phyloP scores from a whole-genome alignment of 2,888 invertebrate genomes.

The Neelides folsomi region DNA sequence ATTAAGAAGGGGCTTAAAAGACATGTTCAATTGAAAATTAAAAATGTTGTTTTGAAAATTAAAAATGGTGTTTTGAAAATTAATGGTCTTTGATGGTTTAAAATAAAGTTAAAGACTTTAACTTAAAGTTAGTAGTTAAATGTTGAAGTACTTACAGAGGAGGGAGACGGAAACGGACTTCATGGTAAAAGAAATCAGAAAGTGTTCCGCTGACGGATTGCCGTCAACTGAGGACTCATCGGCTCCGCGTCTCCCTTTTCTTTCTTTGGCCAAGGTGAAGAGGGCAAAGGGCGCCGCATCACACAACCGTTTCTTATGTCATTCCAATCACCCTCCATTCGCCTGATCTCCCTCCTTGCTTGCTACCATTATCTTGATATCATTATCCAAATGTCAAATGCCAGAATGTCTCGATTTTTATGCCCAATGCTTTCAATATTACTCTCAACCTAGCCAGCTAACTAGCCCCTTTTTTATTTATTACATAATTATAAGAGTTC shows the following conservation, averaged over 20 bases:
- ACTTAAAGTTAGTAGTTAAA: not conserved
- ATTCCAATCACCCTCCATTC: too few relatives aligned
- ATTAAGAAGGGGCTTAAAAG: too few relatives aligned
- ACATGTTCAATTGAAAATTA: too few relatives aligned
- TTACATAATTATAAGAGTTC: too few relatives aligned
- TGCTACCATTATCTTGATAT: too few relatives aligned
- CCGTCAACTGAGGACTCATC: slow-evolving; percentile 9
- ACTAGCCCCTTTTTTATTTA: too few relatives aligned
- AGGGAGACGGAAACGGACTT: slow-evolving; percentile 13
- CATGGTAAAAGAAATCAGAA: slow-evolving; percentile 16
- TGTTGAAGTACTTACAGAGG: slow-evolving; percentile 16
- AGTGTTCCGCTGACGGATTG: slow-evolving; percentile 6
- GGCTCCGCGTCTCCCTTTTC: slow-evolving; percentile 2
- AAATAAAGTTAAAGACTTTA: not conserved
- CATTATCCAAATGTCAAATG: too few relatives aligned
- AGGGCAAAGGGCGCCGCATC: slow-evolving; percentile 4
- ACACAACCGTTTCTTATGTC: too few relatives aligned
- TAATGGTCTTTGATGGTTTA: not conserved
- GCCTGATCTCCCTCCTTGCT: too few relatives aligned
- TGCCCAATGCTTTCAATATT: too few relatives aligned
- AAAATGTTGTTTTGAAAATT: not conserved
- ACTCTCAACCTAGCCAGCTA: too few relatives aligned
- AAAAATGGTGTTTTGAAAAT: not conserved
- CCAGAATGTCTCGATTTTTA: too few relatives aligned
- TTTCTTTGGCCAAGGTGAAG: slow-evolving; percentile 3